Evolutionary conservation across 2,113 vertebrate species (phyloP), one percentile per base, ranked within the genome.

Genomic region (Capricornis sumatraensis): DNA sequence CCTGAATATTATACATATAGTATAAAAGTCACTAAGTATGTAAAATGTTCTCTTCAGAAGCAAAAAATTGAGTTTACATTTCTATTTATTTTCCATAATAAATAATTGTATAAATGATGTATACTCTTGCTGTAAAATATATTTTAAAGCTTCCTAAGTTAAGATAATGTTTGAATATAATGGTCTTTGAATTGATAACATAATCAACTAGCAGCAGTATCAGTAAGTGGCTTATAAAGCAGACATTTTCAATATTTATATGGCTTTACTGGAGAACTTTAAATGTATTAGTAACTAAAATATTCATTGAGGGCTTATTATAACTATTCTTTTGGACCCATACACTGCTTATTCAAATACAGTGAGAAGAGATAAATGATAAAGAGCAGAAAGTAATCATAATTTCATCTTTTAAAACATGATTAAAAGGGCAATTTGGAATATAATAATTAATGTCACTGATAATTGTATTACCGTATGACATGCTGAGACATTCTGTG

Each of bases 381-480:
- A 89, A 84, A 60, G 45, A 93, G 21, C 45, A 92, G 36, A 91
- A 97, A 96, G 71, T 89, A 97, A 95, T 97, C 43, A 94, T 64
- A 93, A 94, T 97, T 97, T 74, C 36, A 71, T 88, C 67, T 89
- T 96, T 97, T 93, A 92, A 87, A 82, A 89, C 71, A 97, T 94
- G 94, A 97, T 97, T 97, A 97, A 98, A 97, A 96, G 60, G 40
- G 78, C 47, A 98, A 96, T 96, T 96, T 86, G 92, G 58, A 97
- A 93, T 94, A 33, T 91, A 95, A 96, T 83, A 98, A 97, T 96
- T 97, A 97, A 98, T 94, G 53, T 94, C 94, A 93, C 33, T 94
- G 88, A 94, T 95, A 98, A 97, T 92, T 95, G 50, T 86, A 64
- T 91, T 94, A 93, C 74, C 53, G 40, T 86, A 97, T 96, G 91